Percentiles rank a stretch among this genome's conserved stretches.
phyloP scores from a whole-genome alignment of 1,140 invertebrate species.

The Conus ventricosus region DNA sequence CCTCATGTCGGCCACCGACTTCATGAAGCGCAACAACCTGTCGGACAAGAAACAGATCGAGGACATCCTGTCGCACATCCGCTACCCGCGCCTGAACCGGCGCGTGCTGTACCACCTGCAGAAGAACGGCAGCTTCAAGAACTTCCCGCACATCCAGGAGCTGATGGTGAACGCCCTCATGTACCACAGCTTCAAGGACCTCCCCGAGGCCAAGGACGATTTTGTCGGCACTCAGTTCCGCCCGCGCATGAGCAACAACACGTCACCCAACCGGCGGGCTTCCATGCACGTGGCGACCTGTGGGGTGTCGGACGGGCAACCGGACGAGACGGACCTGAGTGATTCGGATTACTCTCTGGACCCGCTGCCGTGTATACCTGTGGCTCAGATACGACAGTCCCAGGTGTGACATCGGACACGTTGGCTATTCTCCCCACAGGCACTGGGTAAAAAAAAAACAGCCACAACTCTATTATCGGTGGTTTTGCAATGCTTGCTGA shows the following conservation, averaged over 20 bases:
- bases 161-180: slow-evolving; percentile 64
- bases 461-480: no score
- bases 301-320: background rate
- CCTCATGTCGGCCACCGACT: slow-evolving; percentile 68
- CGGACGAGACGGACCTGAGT: background rate
- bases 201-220: slow-evolving; percentile 66
- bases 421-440: no score
- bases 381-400: slow-evolving; percentile 14
- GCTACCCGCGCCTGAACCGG: slow-evolving; percentile 66
- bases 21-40: slow-evolving; percentile 69
- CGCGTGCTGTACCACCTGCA: slow-evolving; percentile 69
- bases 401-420: background rate
- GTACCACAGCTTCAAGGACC: slow-evolving; percentile 69
- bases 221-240: slow-evolving; percentile 65
- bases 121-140: slow-evolving; percentile 69
- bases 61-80: slow-evolving; percentile 68
- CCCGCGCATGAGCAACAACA: slow-evolving; percentile 26
- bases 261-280: slow-evolving; percentile 28
- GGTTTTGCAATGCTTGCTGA: no score
- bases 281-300: slow-evolving; percentile 17
- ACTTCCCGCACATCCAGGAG: slow-evolving; percentile 68
- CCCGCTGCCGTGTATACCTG: background rate
- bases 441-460: no score
- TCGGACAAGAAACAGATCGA: slow-evolving; percentile 68
- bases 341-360: slow-evolving; percentile 17